Evolutionary conservation across 2,797 vertebrate species (phyloP).

Genomic region (Ciconia nigra): DNA sequence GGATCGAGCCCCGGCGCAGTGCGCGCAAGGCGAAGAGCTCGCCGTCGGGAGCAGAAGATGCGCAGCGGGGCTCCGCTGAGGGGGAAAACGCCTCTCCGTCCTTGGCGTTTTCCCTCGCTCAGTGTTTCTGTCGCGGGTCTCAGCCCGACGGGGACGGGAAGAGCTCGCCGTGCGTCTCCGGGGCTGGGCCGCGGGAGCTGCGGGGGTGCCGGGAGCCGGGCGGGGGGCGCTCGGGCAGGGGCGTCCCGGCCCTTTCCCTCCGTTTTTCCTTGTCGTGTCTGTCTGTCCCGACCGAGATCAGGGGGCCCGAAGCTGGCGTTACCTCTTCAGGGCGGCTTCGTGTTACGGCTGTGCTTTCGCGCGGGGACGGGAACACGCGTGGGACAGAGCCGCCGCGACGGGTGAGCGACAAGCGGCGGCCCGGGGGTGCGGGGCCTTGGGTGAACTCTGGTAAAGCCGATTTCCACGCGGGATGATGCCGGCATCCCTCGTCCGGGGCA

Average conservation of each 20-base stretch:
- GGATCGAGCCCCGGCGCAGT: background rate
- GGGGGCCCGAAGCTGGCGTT: background rate
- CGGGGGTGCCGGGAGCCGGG: background rate
- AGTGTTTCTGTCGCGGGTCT: background rate
- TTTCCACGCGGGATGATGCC: background rate
- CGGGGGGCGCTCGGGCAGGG: too few species aligned
- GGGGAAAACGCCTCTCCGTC: background rate
- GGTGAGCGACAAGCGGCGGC: background rate
- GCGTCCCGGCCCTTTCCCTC: too few species aligned
- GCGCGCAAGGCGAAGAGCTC: background rate
- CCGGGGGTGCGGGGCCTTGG: background rate
- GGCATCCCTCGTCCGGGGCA: too few species aligned
- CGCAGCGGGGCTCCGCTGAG: background rate
- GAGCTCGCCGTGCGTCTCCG: background rate
- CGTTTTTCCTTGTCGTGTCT: background rate
- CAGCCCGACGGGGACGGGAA: background rate
- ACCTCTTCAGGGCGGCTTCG: background rate
- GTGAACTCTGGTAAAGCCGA: background rate
- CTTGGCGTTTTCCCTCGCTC: too few species aligned
- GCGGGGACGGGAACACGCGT: background rate
- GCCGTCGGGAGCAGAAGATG: background rate
- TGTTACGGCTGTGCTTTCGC: background rate
- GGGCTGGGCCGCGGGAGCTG: background rate
- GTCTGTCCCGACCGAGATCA: too few species aligned
- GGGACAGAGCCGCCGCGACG: background rate